phyloP scores from a whole-genome alignment of 2,888 invertebrate genomes.

The Machimus rusticus region DNA sequence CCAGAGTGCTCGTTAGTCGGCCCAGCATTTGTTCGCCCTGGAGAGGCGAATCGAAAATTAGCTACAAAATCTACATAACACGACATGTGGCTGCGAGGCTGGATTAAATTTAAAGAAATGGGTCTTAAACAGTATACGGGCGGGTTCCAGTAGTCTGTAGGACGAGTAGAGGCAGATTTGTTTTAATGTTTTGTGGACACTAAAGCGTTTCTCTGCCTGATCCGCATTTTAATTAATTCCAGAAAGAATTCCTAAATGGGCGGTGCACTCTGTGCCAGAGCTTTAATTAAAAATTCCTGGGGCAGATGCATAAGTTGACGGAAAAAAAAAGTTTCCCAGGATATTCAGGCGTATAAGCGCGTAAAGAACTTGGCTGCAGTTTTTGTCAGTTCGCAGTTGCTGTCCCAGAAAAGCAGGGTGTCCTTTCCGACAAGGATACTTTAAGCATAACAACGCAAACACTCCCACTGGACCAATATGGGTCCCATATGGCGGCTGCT shows the following conservation, averaged over 20 bases:
- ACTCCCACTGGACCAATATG: conserved; percentile 26
- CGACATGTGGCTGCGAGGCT: conserved; percentile 4
- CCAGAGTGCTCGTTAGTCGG: neutral
- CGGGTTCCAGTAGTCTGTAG: neutral
- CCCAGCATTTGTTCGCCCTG: neutral
- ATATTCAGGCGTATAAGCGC: conserved; percentile 10
- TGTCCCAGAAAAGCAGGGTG: neutral
- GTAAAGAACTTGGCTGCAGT: conserved; percentile 24
- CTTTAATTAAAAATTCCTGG: conserved; percentile 40
- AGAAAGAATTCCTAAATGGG: neutral
- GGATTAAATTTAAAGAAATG: conserved; percentile 1
- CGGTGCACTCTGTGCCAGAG: neutral
- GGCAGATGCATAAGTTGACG: conserved; percentile 9
- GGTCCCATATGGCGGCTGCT: conserved; percentile 35
- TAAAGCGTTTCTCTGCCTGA: neutral
- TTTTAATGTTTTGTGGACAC: neutral
- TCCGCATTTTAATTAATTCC: conserved; percentile 40
- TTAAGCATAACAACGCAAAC: conserved; percentile 21
- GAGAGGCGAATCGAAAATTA: neutral
- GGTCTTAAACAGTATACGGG: neutral
- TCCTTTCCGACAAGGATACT: neutral
- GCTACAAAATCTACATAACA: conserved; percentile 1
- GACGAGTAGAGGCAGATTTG: neutral
- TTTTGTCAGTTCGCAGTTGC: neutral
- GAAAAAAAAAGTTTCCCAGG: conserved; percentile 19